These are phyloP conservation scores for Melieria picta DNA, from an alignment of 2,888 invertebrate species.

Conservation along the genomic window DNA sequence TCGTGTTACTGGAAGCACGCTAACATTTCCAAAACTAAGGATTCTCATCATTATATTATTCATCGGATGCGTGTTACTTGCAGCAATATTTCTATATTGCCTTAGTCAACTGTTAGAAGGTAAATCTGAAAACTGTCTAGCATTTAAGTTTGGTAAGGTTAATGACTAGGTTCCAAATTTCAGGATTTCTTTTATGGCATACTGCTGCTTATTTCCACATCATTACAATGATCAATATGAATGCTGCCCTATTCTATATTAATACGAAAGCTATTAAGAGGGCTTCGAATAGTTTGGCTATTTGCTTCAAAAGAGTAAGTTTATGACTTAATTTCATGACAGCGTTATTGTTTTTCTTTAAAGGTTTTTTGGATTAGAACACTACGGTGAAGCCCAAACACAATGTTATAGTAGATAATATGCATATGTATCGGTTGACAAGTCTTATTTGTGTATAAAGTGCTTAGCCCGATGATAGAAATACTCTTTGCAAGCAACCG, in stretches of 20 bases:
- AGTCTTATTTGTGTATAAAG: too few relatives aligned
- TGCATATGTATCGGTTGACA: too few relatives aligned
- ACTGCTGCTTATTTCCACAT: conserved; percentile 71
- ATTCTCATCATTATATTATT: conserved; percentile 73
- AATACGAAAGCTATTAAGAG: conserved; percentile 74
- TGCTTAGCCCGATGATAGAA: too few relatives aligned
- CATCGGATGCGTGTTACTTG: conserved; percentile 72
- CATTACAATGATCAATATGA: conserved; percentile 78
- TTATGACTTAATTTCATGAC: background rate
- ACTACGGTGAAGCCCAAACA: too few relatives aligned
- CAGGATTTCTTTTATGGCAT: conserved; percentile 72
- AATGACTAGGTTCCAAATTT: background rate
- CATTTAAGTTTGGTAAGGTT: background rate
- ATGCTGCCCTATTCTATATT: conserved; percentile 76
- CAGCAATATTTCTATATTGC: conserved; percentile 72
- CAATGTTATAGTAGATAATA: too few relatives aligned
- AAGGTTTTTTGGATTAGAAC: too few relatives aligned
- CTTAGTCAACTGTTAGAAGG: conserved; percentile 71
- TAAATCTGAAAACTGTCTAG: conserved; percentile 23
- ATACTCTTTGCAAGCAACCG: too few relatives aligned
- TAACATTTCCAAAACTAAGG: conserved; percentile 72
- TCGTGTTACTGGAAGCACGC: conserved; percentile 70
- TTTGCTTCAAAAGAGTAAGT: conserved; percentile 68
- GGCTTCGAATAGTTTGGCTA: conserved; percentile 70
- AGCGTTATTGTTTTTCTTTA: too few relatives aligned